Percentiles rank a stretch among this genome's conserved stretches.
Evolutionary conservation across 2,888 invertebrate genomes (phyloP).

Genomic region (Tenodera sinensis): DNA sequence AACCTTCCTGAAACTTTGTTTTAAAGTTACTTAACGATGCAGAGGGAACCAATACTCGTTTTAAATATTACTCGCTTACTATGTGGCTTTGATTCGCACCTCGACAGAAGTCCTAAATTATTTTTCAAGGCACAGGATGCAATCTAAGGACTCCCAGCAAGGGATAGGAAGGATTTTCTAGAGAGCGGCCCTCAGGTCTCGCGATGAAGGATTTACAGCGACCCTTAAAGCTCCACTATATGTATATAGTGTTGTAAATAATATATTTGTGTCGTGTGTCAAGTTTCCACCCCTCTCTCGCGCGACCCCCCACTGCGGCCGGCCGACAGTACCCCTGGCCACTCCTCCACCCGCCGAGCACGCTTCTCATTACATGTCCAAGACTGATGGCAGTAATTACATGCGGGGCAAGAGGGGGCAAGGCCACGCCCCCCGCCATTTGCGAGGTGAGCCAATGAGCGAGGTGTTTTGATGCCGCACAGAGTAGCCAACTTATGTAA

Average conservation of each 20-base stretch:
- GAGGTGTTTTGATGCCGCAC: not conserved
- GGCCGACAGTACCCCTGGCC: not conserved
- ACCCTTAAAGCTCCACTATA: not conserved
- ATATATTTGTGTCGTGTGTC: constrained; percentile 8
- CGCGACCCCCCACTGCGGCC: not conserved
- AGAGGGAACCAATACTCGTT: no score
- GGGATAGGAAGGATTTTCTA: not conserved
- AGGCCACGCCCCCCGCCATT: constrained; percentile 3
- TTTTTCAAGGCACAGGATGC: not conserved
- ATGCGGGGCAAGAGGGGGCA: not conserved
- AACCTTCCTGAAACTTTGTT: no score
- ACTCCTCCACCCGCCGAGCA: not conserved
- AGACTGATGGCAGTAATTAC: not conserved
- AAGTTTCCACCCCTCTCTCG: not conserved
- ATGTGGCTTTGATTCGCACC: no score
- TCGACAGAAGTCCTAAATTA: no score
- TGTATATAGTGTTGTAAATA: constrained; percentile 5
- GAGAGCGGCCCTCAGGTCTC: not conserved
- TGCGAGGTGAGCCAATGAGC: constrained; percentile 11
- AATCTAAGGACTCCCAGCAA: not conserved
- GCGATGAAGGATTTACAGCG: not conserved
- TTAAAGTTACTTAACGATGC: no score
- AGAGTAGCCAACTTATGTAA: not conserved
- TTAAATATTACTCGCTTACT: no score
- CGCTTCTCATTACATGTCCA: not conserved